Percentiles rank a stretch among this genome's conserved stretches.
Conservation (phyloP, 2,113 vertebrate genomes). For the Raphicerus campestris region DNA sequence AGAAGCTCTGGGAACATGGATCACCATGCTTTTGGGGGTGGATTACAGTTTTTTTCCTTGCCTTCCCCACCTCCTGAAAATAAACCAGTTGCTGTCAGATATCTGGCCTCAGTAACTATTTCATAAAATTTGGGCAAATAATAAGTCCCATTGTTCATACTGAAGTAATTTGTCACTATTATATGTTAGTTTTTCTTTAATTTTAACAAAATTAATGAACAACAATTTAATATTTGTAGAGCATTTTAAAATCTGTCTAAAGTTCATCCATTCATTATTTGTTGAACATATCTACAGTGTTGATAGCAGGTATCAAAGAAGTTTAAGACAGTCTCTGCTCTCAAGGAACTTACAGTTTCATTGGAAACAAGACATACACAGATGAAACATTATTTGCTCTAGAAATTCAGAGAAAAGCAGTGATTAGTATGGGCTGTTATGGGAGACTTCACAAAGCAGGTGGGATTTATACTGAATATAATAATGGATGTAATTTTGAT, state of each 20-base stretch:
- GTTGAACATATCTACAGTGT: conserved; percentile 39
- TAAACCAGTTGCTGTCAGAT: conserved; percentile 58
- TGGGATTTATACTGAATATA: conserved; percentile 18
- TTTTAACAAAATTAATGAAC: conserved; percentile 58
- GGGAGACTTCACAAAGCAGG: background rate
- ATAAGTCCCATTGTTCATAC: background rate
- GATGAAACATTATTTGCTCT: conserved; percentile 55
- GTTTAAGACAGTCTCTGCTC: conserved; percentile 47
- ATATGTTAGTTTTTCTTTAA: conserved; percentile 37
- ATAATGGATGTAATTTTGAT: background rate
- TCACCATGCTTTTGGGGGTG: conserved; percentile 64
- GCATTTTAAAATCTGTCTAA: conserved; percentile 13
- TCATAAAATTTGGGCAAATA: conserved; percentile 24
- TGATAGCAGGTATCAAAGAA: conserved; percentile 54
- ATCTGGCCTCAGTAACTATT: conserved; percentile 38
- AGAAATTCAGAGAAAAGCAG: conserved; percentile 36
- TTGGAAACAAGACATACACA: conserved; percentile 55
- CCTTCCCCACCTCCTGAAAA: conserved; percentile 36
- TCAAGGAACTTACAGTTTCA: conserved; percentile 46
- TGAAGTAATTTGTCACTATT: background rate
- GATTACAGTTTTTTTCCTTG: conserved; percentile 37
- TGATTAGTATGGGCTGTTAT: background rate
- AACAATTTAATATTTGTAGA: conserved; percentile 17
- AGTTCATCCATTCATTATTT: conserved; percentile 31
- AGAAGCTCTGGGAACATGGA: conserved; percentile 71